Evolutionary conservation across 2,888 invertebrate species (phyloP).

Genomic region (Deilephila porcellus): DNA sequence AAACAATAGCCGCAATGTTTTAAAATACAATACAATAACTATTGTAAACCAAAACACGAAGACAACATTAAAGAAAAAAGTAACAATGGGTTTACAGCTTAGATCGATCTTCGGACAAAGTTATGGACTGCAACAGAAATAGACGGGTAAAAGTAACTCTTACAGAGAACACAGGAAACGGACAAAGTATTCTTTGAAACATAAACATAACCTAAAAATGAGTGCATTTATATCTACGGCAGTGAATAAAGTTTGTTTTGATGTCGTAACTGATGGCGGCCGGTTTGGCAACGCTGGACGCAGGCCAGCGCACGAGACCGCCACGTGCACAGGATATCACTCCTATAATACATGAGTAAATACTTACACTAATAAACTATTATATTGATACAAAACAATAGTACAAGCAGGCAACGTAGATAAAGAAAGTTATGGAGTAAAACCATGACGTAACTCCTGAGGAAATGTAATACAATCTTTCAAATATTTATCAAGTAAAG

Average conservation of each 20-base stretch:
- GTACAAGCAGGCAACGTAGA: too few species aligned
- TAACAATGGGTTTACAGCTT: too few species aligned
- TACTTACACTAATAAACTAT: background rate
- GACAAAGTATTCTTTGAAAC: background rate
- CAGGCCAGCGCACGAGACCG: slow-evolving; percentile 9
- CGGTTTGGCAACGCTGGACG: background rate
- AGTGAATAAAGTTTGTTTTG: slow-evolving; percentile 3
- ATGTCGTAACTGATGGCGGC: slow-evolving; percentile 10
- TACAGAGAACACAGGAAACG: background rate
- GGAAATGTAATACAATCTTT: too few species aligned
- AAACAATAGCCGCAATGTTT: too few species aligned
- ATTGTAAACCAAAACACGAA: too few species aligned
- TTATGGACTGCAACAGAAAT: too few species aligned
- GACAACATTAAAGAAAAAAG: too few species aligned
- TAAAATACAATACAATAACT: too few species aligned
- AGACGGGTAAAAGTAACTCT: background rate
- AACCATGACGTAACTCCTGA: too few species aligned
- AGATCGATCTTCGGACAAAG: too few species aligned
- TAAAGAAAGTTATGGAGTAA: too few species aligned
- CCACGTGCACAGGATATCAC: slow-evolving; percentile 3
- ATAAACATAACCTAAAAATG: slow-evolving; percentile 21
- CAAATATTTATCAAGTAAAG: too few species aligned
- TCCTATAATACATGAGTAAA: background rate
- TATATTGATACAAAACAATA: background rate
- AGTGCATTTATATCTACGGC: slow-evolving; percentile 1